These are phyloP conservation scores for Eudorcas thomsonii DNA, from an alignment of 2,113 vertebrate genomes.

Conservation along the genomic window DNA sequence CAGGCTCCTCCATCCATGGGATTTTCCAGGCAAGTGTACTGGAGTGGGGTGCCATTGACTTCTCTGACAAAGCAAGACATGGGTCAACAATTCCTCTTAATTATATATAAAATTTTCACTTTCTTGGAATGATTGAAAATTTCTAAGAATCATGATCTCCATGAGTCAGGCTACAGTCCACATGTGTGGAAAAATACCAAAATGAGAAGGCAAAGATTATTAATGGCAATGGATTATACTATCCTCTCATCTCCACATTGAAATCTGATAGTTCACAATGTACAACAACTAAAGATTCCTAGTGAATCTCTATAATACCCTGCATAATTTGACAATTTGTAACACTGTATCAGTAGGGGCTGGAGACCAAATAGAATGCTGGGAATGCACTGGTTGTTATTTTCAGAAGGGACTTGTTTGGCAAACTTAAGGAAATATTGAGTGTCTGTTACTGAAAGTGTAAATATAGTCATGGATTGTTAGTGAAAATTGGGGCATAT, in stretches of 20 bases:
- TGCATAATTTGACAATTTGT: not conserved
- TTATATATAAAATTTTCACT: conserved; percentile 43
- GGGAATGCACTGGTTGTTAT: not conserved
- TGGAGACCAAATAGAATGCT: not conserved
- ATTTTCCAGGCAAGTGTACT: no score
- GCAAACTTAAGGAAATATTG: not conserved
- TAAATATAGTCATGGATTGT: not conserved
- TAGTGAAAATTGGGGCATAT: not conserved
- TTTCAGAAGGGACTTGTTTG: conserved; percentile 27
- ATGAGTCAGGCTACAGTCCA: not conserved
- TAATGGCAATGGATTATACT: not conserved
- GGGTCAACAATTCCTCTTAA: conserved; percentile 56
- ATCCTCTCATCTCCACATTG: not conserved
- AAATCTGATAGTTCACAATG: not conserved
- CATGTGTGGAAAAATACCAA: not conserved
- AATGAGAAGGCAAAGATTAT: not conserved
- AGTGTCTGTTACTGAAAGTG: not conserved
- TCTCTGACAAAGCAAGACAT: conserved; percentile 52
- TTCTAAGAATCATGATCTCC: conserved; percentile 6
- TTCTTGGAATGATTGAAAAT: not conserved
- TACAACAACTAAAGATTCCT: not conserved
- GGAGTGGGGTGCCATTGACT: no score
- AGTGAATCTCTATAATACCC: not conserved
- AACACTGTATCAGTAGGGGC: not conserved
- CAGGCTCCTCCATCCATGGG: no score